These are phyloP conservation scores for Tachycineta bicolor DNA, from an alignment of 2,113 vertebrate genomes.

Conservation along the genomic window DNA sequence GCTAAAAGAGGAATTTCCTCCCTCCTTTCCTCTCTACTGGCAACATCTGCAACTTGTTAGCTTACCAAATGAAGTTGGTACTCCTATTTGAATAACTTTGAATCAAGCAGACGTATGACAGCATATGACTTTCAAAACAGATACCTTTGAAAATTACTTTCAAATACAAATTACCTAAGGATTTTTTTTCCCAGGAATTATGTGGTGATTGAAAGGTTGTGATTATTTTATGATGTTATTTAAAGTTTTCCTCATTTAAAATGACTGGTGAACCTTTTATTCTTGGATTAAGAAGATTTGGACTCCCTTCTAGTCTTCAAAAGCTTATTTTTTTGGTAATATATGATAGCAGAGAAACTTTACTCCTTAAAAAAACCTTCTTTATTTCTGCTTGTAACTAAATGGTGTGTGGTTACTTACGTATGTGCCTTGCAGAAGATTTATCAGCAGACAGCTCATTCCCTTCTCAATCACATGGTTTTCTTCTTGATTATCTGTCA, in stretches of 20 bases:
- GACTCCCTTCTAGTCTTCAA: neutral
- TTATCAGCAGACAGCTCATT: slow-evolving; percentile 11
- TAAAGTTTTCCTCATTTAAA: neutral
- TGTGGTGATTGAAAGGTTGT: neutral
- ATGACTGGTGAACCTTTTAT: neutral
- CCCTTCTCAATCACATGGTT: neutral
- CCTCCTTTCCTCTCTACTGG: neutral
- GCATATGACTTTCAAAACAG: slow-evolving; percentile 4
- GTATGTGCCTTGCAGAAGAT: neutral
- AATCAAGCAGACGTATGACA: neutral
- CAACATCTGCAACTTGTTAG: neutral
- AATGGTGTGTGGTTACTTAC: neutral
- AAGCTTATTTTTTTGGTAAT: neutral
- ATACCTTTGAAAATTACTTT: neutral
- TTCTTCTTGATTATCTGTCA: slow-evolving; percentile 21
- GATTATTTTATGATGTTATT: neutral
- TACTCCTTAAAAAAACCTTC: neutral
- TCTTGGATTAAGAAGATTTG: neutral
- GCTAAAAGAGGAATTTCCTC: neutral
- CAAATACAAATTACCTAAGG: neutral
- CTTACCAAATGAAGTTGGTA: neutral
- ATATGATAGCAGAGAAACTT: neutral
- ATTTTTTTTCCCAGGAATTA: neutral
- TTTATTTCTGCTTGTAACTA: neutral
- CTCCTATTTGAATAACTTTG: neutral